These are phyloP conservation scores for Rhinoraja longicauda DNA, from an alignment of 2,797 vertebrate species.

Conservation along the genomic window DNA sequence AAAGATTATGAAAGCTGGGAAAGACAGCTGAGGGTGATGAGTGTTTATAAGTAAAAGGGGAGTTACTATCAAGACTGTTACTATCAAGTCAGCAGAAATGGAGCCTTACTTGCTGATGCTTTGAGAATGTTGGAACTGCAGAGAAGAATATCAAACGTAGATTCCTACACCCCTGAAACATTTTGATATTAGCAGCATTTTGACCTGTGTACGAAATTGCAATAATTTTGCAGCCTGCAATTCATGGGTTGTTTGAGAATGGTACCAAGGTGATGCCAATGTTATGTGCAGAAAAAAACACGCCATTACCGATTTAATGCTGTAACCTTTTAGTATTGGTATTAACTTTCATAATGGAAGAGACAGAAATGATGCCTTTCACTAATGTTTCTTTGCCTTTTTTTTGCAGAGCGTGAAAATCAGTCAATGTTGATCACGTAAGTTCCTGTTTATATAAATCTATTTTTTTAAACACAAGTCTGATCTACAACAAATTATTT, in stretches of 20 bases:
- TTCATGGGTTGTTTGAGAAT: background rate
- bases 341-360: background rate
- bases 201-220: background rate
- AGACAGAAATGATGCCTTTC: no score
- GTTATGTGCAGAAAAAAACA: background rate
- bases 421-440: constrained; percentile 70
- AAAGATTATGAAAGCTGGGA: no score
- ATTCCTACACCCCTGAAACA: background rate
- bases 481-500: background rate
- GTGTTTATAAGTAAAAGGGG: background rate
- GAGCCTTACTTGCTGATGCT: background rate
- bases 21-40: no score
- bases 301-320: background rate
- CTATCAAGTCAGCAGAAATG: background rate
- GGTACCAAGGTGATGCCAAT: background rate
- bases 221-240: background rate
- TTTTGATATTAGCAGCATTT: background rate
- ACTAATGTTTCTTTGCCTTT: constrained; percentile 36
- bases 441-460: constrained; percentile 46
- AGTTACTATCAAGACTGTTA: background rate
- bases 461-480: background rate
- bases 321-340: background rate
- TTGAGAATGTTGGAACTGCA: background rate
- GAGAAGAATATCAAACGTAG: background rate
- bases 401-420: constrained; percentile 58